phyloP scores from a whole-genome alignment of 2,797 vertebrate genomes.

The Gobio occitaniae region DNA sequence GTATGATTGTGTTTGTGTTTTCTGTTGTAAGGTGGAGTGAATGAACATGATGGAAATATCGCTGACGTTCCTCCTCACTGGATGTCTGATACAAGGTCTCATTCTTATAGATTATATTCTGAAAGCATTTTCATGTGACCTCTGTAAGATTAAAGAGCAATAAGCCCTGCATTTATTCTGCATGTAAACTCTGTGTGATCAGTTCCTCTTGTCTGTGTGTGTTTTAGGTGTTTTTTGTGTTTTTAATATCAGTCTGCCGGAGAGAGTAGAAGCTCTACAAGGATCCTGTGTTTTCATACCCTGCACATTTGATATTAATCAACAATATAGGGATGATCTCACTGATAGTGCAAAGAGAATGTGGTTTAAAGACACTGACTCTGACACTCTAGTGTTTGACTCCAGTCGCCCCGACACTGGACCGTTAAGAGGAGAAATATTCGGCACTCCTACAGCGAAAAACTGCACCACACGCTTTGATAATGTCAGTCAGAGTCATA shows the following conservation, averaged over 20 bases:
- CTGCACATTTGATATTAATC: slow-evolving; percentile 36
- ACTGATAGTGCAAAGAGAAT: background rate
- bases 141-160: background rate
- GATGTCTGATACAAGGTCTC: slow-evolving; percentile 28
- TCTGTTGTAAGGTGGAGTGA: background rate
- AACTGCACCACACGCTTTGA: background rate
- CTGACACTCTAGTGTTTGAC: background rate
- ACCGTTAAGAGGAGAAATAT: background rate
- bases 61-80: background rate
- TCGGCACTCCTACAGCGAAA: background rate
- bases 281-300: slow-evolving; percentile 51
- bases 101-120: background rate
- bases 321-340: fast-evolving
- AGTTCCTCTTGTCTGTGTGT: slow-evolving; percentile 12
- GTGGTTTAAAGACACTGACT: fast-evolving
- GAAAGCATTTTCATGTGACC: background rate
- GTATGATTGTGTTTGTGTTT: background rate
- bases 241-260: slow-evolving; percentile 4
- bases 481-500: background rate
- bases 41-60: background rate
- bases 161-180: background rate
- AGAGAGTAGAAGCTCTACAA: background rate
- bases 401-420: background rate
- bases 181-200: background rate
- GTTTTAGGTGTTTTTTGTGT: slow-evolving; percentile 31